Conservation (phyloP, 2,113 vertebrate genomes). For the Colinus virginianus region DNA sequence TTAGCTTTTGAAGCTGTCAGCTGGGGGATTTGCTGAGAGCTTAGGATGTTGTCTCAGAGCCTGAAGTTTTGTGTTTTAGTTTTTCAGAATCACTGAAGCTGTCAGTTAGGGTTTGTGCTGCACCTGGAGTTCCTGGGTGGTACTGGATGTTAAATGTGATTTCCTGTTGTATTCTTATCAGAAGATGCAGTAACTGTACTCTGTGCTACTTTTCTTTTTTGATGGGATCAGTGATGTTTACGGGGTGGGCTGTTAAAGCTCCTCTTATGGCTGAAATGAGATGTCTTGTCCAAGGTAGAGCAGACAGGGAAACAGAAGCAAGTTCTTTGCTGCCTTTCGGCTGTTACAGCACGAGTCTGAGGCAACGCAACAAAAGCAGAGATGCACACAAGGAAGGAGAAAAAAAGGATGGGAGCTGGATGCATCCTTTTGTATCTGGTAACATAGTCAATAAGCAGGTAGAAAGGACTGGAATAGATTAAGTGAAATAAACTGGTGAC, state of each 20-base stretch:
- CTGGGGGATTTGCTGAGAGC: not conserved
- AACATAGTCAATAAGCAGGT: not conserved
- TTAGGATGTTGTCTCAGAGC: not conserved
- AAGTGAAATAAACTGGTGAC: not conserved
- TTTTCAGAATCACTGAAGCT: not conserved
- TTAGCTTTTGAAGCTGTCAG: conserved; percentile 1
- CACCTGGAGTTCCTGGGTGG: not conserved
- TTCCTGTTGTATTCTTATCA: not conserved
- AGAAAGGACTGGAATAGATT: not conserved
- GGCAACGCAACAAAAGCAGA: not conserved
- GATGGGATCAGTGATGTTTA: not conserved
- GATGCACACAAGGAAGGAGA: not conserved
- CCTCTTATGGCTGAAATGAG: not conserved
- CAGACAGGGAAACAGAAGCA: not conserved
- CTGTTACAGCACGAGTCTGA: not conserved
- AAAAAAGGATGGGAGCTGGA: not conserved
- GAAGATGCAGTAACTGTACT: not conserved
- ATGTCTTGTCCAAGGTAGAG: not conserved
- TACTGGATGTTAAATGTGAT: not conserved
- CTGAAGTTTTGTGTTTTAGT: not conserved
- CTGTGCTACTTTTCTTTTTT: not conserved
- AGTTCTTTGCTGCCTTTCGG: not conserved
- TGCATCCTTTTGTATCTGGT: not conserved
- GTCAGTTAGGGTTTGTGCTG: not conserved
- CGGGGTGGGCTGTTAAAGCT: not conserved